Evolutionary conservation across 2,113 vertebrate genomes (phyloP).

Genomic region (Setophaga coronata): DNA sequence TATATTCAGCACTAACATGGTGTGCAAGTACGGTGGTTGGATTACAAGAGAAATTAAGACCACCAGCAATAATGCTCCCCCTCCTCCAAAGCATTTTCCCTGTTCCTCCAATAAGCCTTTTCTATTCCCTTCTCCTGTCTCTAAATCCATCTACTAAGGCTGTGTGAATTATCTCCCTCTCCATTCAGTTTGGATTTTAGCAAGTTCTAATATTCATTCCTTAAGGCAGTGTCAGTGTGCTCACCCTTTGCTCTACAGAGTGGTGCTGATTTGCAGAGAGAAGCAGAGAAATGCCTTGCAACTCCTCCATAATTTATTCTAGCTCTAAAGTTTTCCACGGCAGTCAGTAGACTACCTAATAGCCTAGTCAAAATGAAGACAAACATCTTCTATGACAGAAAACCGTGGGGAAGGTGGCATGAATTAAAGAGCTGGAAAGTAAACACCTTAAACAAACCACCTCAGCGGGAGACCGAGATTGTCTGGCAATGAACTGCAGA

Average conservation of each 20-base stretch:
- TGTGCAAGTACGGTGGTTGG: not conserved
- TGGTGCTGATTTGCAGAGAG: slow-evolving; percentile 40
- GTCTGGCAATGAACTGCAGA: slow-evolving; percentile 21
- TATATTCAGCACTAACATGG: not conserved
- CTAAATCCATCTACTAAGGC: not conserved
- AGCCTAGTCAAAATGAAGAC: slow-evolving; percentile 30
- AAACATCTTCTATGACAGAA: slow-evolving; percentile 5
- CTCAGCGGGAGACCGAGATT: not conserved
- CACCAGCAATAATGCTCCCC: not conserved
- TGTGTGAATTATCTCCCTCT: not conserved
- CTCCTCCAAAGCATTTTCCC: not conserved
- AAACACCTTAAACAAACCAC: slow-evolving; percentile 50
- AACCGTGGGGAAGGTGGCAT: not conserved
- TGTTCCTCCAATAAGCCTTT: not conserved
- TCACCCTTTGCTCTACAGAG: not conserved
- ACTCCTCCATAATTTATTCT: not conserved
- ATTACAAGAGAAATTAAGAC: not conserved
- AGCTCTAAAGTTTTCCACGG: slow-evolving; percentile 12
- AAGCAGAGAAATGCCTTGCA: not conserved
- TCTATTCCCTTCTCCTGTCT: not conserved
- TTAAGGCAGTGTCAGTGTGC: not conserved
- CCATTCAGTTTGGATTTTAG: not conserved
- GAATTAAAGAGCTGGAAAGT: slow-evolving; percentile 28
- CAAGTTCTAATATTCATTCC: not conserved
- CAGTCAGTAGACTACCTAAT: not conserved